Evolutionary conservation across 2,113 vertebrate genomes (phyloP).

Genomic region (Origma solitaria): DNA sequence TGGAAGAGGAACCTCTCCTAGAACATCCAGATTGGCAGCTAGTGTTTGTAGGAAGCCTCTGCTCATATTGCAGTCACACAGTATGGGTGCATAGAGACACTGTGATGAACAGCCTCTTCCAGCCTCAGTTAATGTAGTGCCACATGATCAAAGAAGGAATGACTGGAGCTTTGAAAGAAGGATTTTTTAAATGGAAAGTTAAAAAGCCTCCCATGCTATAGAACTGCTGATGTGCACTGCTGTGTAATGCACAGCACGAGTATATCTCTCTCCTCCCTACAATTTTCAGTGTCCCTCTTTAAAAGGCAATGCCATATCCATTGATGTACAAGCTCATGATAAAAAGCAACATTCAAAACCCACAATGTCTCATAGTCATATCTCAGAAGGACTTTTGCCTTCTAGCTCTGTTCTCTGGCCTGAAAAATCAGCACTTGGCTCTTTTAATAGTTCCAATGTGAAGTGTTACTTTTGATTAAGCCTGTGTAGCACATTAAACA

Average conservation of each 20-base stretch:
- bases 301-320: neutral
- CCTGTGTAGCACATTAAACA: neutral
- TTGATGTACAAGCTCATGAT: neutral
- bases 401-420: neutral
- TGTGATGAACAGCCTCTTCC: neutral
- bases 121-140: neutral
- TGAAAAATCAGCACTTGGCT: neutral
- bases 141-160: neutral
- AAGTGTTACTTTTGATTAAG: neutral
- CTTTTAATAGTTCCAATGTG: neutral
- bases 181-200: neutral
- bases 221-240: neutral
- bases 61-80: neutral
- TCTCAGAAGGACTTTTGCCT: neutral
- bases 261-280: neutral
- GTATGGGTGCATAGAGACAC: neutral
- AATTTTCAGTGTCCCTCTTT: neutral
- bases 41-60: neutral
- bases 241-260: neutral
- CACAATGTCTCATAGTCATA: neutral
- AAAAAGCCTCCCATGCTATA: neutral
- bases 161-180: neutral
- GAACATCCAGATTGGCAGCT: neutral
- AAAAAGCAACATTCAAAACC: neutral
- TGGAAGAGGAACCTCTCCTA: neutral